Percentiles rank a stretch among this genome's conserved stretches.
These are phyloP conservation scores for Arothron firmamentum DNA, from an alignment of 2,113 vertebrate species.

Conservation along the genomic window DNA sequence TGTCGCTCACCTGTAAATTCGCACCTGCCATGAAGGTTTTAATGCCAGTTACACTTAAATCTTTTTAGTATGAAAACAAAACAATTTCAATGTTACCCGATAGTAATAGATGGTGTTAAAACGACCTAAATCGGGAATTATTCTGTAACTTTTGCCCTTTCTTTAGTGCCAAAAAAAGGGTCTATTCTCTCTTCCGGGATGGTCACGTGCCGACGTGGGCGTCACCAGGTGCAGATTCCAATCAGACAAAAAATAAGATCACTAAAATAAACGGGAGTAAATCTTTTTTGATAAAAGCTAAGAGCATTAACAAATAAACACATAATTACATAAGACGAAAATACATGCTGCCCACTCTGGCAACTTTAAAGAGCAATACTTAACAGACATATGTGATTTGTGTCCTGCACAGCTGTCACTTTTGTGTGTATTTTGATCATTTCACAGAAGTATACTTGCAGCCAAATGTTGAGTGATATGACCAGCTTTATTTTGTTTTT, in stretches of 20 bases:
- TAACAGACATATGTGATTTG: too few species aligned
- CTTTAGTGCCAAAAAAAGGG: constrained; percentile 48
- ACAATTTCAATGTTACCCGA: too few species aligned
- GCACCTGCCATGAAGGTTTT: constrained; percentile 38
- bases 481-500: too few species aligned
- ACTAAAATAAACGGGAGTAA: not conserved
- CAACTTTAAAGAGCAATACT: not conserved
- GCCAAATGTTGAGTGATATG: too few species aligned
- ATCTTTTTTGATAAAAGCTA: too few species aligned
- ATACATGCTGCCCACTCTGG: not conserved
- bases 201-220: constrained; percentile 42
- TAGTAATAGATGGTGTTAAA: not conserved
- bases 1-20: constrained; percentile 70
- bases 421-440: too few species aligned
- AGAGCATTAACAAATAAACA: not conserved
- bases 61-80: not conserved
- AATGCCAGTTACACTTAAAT: not conserved
- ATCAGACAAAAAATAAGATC: not conserved
- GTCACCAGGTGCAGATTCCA: not conserved
- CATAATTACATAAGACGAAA: not conserved
- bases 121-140: constrained; percentile 10
- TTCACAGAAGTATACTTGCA: too few species aligned
- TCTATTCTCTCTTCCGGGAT: constrained; percentile 53
- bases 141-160: constrained; percentile 3
- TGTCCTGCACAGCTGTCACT: too few species aligned